Base-by-base conservation (phyloP, 2,797 vertebrate species). In the Borostomias antarcticus region DNA sequence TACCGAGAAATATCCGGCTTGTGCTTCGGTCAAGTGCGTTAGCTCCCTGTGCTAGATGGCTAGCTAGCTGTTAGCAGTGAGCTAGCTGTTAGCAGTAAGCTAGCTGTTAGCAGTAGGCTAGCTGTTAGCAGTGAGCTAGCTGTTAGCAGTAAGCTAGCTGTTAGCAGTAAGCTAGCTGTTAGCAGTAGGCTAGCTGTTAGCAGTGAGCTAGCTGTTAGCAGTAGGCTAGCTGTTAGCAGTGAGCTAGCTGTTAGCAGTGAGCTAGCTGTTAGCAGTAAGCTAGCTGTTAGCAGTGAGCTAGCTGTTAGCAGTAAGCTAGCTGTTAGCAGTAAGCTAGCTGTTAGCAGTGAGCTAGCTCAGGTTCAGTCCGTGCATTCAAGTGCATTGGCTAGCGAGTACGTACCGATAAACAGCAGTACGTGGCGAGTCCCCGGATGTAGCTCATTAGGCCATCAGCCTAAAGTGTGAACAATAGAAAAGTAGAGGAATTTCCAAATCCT, bases 341-440 rank as follows among this genome's bases (percentile, higher is more conserved):
- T 60, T 62, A 53, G 57, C 40, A 74, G 72, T 69, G 53, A 56
- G 17, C 25, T 59, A 66, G 72, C 72, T 52, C 32, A 33, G 64
- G 40, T n/a, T 45, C 60, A 61, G 59, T 60, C 73, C 75, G 84
- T 81, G 73, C 78, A 62, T 63, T 72, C 56, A 84, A 86, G 67
- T 82, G 79, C 74, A 77, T 58, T 60, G 69, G 68, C 65, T 75
- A 47, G 66, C 74, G 78, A 83, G 76, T 85, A 92, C 88, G 74
- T 91, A 93, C 91, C 90, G 74, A 88, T 68, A 85, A 78, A 82
- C 83, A 87, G 73, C 74, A 74, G 81, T 53, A 85, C 79, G 82
- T 74, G 60, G 64, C 69, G 59, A 80, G 76, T 85, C 79, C 83
- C 82, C 85, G 79, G 79, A 85, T 90, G 85, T 79, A 89, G 77